Base-by-base conservation (phyloP, 2,888 invertebrate genomes). In the Euplexia lucipara region DNA sequence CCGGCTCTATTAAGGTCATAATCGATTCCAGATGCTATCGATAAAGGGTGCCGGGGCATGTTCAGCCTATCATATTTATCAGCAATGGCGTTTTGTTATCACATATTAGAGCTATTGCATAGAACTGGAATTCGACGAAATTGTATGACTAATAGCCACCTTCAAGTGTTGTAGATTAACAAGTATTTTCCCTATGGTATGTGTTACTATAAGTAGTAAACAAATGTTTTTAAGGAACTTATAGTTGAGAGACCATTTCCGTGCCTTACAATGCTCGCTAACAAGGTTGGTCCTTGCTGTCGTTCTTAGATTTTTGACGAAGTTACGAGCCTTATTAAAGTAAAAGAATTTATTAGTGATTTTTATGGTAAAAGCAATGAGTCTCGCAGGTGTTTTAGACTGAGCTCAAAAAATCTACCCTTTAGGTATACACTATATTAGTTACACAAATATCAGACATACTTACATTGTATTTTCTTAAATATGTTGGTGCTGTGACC, bases 1-100 rank as follows among this genome's bases (percentile, higher is more conserved):
- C 30, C 65, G 70, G 61, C 20, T 70, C 41, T 64, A 70, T 63
- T 76, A 63, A 39, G 57, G 41, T 37, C 48, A 41, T 72, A 73
- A 73, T 76, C 71, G 76, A 57, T 73, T 71, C 42, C 52, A 54
- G 76, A 73, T 73, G n/a, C 49, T 73, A 76, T 73, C 76, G 58
- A 58, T 44, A 64, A 49, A 52, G 45, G 53, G 53, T 62, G 32
- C 52, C 57, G 76, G 48, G 51, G 20, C 39, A 48, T 57, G 56
- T 62, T 42, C 41, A 35, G 26, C 5, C 20, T 76, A 53, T 75
- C 56, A 39, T 37, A 32, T 53, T 48, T 37, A 76, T 72, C 47
- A 41, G 56, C 49, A 37, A 56, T 52, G 49, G 16, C 58, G 35
- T 47, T 44, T 12, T 30, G 26, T 65, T 42, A 65, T 65, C 37